Conservation (phyloP, 2,888 invertebrate genomes). For the Parapristionchus giblindavisi region DNA sequence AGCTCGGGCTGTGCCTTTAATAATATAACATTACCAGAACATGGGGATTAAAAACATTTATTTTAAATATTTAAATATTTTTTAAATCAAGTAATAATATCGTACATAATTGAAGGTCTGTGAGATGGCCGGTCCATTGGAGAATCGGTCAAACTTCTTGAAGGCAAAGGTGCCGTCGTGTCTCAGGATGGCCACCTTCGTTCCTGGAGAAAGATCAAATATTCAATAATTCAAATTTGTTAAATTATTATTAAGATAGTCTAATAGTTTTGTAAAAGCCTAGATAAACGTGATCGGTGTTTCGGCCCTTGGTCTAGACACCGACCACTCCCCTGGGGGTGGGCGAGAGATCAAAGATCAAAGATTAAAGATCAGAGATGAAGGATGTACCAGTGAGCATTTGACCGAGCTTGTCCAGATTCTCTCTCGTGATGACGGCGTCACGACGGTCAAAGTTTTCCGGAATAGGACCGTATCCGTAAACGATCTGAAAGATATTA, state of each 20-base stretch:
- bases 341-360: no score
- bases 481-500: background rate
- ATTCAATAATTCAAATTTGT: background rate
- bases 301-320: no score
- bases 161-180: background rate
- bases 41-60: no score
- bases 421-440: background rate
- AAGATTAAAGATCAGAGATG: no score
- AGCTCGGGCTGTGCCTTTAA: no score
- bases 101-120: background rate
- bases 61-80: no score
- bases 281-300: no score
- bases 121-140: background rate
- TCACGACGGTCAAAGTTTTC: background rate
- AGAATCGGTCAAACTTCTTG: conserved; percentile 6
- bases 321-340: no score
- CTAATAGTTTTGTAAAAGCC: no score
- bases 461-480: background rate
- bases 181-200: background rate
- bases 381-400: conserved; percentile 2
- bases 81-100: no score
- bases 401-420: background rate
- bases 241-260: background rate
- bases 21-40: no score
- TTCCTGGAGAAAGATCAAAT: background rate